Base-by-base conservation (phyloP, 2,113 vertebrate genomes). In the Tenrec ecaudatus region DNA sequence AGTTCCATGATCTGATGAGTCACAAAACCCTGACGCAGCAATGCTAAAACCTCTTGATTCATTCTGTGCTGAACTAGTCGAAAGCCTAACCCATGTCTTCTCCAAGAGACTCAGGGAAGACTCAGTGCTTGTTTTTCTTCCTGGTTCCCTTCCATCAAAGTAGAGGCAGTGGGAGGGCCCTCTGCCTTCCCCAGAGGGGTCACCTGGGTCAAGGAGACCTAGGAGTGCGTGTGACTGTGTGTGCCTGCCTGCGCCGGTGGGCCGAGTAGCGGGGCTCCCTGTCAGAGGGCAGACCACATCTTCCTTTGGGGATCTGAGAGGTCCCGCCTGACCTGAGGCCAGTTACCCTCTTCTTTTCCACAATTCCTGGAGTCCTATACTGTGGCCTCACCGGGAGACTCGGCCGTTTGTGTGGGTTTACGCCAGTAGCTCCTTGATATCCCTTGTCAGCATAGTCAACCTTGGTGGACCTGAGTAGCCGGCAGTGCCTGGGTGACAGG, bases 181-280 rank as follows among this genome's bases (percentile, higher is more conserved):
- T 27, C 7, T 22, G 2, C 17, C 58, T 68, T 66, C 60, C 43
- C 5, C 33, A 10, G 2, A 27, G 47, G 43, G 58, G 16, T 23
- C 4, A 4, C 1, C 9, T 29, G 5, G 2, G 47, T 33, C 0
- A 2, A 75, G 75, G 20, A 69, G 90, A 17, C 57, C 29, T 9
- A 7, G 33, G 33, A 68, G 27, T 23, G 27, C 5, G 75, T 47
- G 75, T 71, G 64, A 66, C 47, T 69, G 31, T 69, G 29, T n/a
- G 14, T 69, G 31, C 31, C 68, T 69, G 36, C 17, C 0, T 7
- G 14, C 2, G 5, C 60, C 2, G 1, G 0, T 0, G 1, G 22
- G 78, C 8, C 15, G 36, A 40, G 33, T 27, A 68, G 33, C 31
- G 64, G 25, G 16, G 58, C 60, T 19, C 6, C n/a, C 53, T 64